Conservation (phyloP, 2,888 invertebrate genomes). For the Hanleya hanleyi region DNA sequence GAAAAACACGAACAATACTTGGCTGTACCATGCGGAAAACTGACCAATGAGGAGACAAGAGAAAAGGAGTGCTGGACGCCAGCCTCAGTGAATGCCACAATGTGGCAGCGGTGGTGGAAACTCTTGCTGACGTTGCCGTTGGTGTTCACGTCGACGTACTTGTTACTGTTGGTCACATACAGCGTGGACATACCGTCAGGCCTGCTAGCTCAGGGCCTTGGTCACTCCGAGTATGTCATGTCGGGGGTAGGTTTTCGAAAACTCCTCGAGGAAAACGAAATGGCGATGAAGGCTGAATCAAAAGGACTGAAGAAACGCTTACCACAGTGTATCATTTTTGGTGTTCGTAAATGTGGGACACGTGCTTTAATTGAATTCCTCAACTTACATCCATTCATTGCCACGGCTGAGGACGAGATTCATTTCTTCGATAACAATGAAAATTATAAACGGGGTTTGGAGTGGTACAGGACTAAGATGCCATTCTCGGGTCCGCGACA, state of each 20-base stretch:
- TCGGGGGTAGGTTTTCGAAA: conserved; percentile 35
- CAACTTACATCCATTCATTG: conserved; percentile 80
- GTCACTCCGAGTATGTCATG: not conserved
- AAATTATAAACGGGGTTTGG: conserved; percentile 91
- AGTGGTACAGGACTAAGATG: conserved; percentile 93
- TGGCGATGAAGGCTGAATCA: conserved; percentile 22
- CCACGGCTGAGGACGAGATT: conserved; percentile 95
- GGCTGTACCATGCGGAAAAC: not conserved
- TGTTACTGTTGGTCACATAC: conserved; percentile 1
- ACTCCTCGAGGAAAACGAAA: conserved; percentile 43
- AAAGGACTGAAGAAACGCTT: conserved; percentile 57
- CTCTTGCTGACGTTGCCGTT: not conserved
- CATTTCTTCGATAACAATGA: conserved; percentile 94
- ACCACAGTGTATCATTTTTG: conserved; percentile 74
- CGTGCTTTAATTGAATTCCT: conserved; percentile 74
- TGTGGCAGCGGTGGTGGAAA: not conserved
- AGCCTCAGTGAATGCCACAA: not conserved
- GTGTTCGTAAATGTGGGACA: conserved; percentile 74
- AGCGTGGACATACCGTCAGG: not conserved
- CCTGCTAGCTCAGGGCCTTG: not conserved
- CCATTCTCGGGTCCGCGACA: conserved; percentile 93
- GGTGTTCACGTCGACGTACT: not conserved
- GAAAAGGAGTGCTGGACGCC: not conserved
- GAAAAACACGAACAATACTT: too few relatives aligned
- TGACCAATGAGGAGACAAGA: not conserved